Evolutionary conservation across 2,888 invertebrate genomes (phyloP).

Genomic region (Himalopsyche anomala): DNA sequence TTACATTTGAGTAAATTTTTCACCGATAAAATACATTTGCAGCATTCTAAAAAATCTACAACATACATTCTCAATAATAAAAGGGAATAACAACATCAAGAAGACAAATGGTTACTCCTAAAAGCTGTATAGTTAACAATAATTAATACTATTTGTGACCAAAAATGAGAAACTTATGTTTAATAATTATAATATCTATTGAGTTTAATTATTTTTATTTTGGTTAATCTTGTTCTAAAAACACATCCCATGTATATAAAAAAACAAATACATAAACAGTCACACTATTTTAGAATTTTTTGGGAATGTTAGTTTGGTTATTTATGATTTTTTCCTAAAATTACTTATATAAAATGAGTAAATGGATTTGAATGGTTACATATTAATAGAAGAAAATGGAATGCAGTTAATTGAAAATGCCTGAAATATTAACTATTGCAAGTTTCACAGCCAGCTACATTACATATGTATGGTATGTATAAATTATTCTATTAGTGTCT

Average conservation of each 20-base stretch:
- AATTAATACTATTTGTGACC: neutral
- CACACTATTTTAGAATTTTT: neutral
- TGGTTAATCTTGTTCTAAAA: neutral
- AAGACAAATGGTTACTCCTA: no score
- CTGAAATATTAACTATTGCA: conserved; percentile 41
- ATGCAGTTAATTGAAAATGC: conserved; percentile 28
- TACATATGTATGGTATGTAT: conserved; percentile 30
- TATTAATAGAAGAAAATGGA: neutral
- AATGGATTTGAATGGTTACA: neutral
- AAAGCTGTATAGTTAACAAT: neutral
- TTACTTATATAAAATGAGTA: neutral
- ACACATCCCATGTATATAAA: conserved; percentile 4
- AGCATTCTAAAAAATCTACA: neutral
- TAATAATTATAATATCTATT: neutral
- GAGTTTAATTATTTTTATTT: neutral
- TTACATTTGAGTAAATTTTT: neutral
- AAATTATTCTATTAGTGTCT: conserved; percentile 14
- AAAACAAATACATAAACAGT: neutral
- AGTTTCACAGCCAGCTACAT: conserved; percentile 40
- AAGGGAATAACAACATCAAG: no score
- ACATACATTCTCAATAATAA: no score
- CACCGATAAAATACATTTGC: neutral
- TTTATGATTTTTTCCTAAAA: neutral
- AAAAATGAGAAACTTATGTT: neutral
- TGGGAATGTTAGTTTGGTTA: neutral